Conservation (phyloP, 1,140 invertebrate genomes). For the Brachionus angularis region DNA sequence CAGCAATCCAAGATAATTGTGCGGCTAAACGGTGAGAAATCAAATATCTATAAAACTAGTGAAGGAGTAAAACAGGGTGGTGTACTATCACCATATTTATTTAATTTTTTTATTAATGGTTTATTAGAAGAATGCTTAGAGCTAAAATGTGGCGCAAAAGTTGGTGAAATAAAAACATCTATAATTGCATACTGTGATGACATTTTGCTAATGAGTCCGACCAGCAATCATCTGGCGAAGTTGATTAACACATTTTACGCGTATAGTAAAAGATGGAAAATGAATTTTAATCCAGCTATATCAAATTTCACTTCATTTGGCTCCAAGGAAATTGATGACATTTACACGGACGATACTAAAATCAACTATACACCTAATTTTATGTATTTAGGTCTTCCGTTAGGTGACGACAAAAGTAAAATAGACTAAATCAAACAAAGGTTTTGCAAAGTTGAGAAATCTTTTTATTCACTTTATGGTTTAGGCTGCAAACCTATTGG, state of each 20-base stretch:
- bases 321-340: no score
- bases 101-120: background rate
- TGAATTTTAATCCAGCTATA: no score
- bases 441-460: background rate
- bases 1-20: no score
- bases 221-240: background rate
- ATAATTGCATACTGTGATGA: background rate
- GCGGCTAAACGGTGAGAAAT: no score
- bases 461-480: background rate
- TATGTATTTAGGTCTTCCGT: background rate
- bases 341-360: no score
- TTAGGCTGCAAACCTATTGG: background rate
- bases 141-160: no score
- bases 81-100: background rate
- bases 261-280: no score
- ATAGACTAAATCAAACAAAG: background rate
- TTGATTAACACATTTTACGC: background rate
- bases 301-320: no score
- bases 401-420: background rate
- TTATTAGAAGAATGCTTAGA: background rate
- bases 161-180: background rate
- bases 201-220: background rate
- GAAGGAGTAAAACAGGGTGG: background rate
- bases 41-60: background rate
- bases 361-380: background rate